Conservation (phyloP, 2,888 invertebrate species). For the Polietes domitor region DNA sequence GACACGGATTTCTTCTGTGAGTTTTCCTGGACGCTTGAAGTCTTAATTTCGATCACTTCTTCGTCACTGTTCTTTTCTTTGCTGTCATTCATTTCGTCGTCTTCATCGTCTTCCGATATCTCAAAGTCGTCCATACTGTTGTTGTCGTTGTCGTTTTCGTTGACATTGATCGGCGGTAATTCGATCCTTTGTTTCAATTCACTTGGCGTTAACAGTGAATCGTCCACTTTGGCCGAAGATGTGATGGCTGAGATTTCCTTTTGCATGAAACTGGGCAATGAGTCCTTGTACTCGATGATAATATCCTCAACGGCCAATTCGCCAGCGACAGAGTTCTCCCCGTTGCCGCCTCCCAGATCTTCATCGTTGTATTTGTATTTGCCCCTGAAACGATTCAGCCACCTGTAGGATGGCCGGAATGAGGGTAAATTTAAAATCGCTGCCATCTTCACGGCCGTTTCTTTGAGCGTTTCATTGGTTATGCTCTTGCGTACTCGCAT, state of each 20-base stretch:
- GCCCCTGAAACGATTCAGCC: slow-evolving; percentile 77
- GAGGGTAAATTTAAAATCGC: slow-evolving; percentile 76
- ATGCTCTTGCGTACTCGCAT: slow-evolving; percentile 74
- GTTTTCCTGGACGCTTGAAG: slow-evolving; percentile 11
- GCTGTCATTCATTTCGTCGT: slow-evolving; percentile 54
- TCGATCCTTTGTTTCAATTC: slow-evolving; percentile 10
- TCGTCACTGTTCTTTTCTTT: slow-evolving; percentile 61
- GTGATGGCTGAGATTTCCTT: slow-evolving; percentile 75
- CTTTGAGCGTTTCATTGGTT: slow-evolving; percentile 76
- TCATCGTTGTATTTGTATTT: slow-evolving; percentile 77
- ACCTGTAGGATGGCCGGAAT: slow-evolving; percentile 76
- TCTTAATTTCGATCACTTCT: slow-evolving; percentile 50
- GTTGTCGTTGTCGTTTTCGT: slow-evolving; percentile 67
- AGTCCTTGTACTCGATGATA: slow-evolving; percentile 77
- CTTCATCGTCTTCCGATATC: slow-evolving; percentile 60
- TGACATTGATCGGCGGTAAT: slow-evolving; percentile 28
- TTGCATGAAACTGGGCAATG: slow-evolving; percentile 79
- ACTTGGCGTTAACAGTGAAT: slow-evolving; percentile 3
- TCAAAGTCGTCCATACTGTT: slow-evolving; percentile 71
- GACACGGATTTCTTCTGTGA: neutral
- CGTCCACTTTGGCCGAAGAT: slow-evolving; percentile 66
- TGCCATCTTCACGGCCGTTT: slow-evolving; percentile 77
- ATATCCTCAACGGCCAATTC: slow-evolving; percentile 78
- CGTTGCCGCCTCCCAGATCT: slow-evolving; percentile 71
- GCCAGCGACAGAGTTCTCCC: slow-evolving; percentile 63